phyloP scores from a whole-genome alignment of 2,888 invertebrate genomes.

The Cerastis rubricosa region DNA sequence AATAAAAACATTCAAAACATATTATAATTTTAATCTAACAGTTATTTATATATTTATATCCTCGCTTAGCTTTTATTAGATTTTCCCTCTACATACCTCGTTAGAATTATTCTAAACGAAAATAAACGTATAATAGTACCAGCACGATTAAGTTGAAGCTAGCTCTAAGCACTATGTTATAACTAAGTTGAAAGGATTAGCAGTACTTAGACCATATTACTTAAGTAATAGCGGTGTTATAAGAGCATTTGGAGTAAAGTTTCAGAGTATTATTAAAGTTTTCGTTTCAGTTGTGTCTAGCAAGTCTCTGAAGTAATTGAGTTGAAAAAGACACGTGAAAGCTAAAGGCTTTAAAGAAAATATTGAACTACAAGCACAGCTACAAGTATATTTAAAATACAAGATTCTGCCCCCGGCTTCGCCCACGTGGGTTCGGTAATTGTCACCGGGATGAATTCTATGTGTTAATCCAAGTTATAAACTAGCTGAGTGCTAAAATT shows the following conservation, averaged over 20 bases:
- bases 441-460: no score
- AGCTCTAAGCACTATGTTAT: slow-evolving; percentile 7
- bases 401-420: no score
- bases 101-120: slow-evolving; percentile 10
- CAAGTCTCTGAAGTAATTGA: slow-evolving; percentile 9
- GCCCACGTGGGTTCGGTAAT: no score
- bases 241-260: slow-evolving; percentile 2
- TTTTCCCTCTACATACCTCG: neutral
- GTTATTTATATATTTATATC: neutral
- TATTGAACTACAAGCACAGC: neutral
- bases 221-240: slow-evolving; percentile 1
- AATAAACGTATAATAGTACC: neutral
- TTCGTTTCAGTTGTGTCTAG: neutral
- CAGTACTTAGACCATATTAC: slow-evolving; percentile 16
- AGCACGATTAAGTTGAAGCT: slow-evolving; percentile 2
- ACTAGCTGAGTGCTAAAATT: no score
- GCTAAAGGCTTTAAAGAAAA: neutral
- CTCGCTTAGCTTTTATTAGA: neutral
- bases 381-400: no score
- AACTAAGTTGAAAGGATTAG: slow-evolving; percentile 35
- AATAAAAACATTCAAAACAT: neutral
- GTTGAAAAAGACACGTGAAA: neutral
- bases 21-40: neutral
- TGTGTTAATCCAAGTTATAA: no score
- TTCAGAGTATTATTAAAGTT: neutral